Evolutionary conservation across 2,888 invertebrate species (phyloP).

Genomic region (Dynastes hyllus): DNA sequence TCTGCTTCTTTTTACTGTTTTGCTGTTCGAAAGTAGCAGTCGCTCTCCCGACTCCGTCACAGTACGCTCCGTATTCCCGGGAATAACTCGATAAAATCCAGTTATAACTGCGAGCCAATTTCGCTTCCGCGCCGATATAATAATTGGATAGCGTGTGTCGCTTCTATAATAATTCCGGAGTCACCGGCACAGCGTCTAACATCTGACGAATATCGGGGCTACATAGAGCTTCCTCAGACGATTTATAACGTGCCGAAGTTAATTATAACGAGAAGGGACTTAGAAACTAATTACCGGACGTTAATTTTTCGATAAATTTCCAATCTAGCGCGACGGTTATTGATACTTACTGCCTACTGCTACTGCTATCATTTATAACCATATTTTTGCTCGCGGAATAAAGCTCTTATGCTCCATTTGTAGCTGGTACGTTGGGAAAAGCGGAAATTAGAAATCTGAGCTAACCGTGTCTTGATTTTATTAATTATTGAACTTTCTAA

Average conservation of each 20-base stretch:
- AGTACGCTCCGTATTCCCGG: background rate
- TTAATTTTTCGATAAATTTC: constrained; percentile 34
- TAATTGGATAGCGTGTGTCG: constrained; percentile 12
- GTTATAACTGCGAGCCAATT: constrained; percentile 19
- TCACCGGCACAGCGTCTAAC: background rate
- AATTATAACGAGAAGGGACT: constrained; percentile 27
- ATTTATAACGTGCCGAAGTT: constrained; percentile 30
- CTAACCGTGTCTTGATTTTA: background rate
- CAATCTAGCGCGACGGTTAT: constrained; percentile 17
- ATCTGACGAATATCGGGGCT: no score
- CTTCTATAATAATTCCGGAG: constrained; percentile 5
- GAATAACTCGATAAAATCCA: constrained; percentile 16
- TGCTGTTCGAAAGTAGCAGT: background rate
- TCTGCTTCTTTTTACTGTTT: background rate
- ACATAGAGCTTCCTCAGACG: background rate
- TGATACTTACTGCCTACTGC: constrained; percentile 1
- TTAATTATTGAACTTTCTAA: background rate
- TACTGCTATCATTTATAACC: constrained; percentile 1
- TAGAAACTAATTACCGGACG: constrained; percentile 29
- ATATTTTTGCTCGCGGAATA: background rate
- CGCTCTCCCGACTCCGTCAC: background rate
- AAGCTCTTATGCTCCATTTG: background rate
- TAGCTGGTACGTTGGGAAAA: background rate
- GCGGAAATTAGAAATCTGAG: constrained; percentile 10
- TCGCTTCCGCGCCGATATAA: constrained; percentile 15